Conservation (phyloP, 2,797 vertebrate species). For the Oryzias dopingdopingensis region DNA sequence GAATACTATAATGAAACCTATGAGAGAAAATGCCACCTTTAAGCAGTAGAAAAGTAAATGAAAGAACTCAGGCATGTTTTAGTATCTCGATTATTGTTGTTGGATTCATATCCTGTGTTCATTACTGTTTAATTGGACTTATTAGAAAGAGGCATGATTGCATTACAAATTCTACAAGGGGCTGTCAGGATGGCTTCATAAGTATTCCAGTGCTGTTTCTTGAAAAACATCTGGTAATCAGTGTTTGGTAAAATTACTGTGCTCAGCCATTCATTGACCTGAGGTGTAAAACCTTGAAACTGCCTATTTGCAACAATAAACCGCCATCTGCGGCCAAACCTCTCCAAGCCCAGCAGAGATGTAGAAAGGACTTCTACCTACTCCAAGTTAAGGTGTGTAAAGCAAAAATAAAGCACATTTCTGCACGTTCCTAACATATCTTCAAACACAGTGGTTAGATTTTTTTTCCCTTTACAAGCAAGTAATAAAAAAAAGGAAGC, state of each 20-base stretch:
- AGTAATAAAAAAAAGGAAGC: conserved; percentile 13
- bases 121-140: conserved; percentile 85
- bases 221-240: conserved; percentile 87
- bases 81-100: conserved; percentile 82
- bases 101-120: conserved; percentile 82
- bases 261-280: conserved; percentile 84
- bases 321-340: conserved; percentile 81
- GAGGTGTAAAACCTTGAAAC: conserved; percentile 83
- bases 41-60: conserved; percentile 64
- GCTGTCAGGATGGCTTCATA: conserved; percentile 81
- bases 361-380: conserved; percentile 65
- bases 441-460: conserved; percentile 11
- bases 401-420: conserved; percentile 41
- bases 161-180: conserved; percentile 83
- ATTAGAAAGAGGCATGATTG: conserved; percentile 84
- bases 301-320: conserved; percentile 86
- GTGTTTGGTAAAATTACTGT: conserved; percentile 84
- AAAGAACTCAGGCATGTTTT: conserved; percentile 74
- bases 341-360: conserved; percentile 66
- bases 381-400: conserved; percentile 52
- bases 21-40: conserved; percentile 54
- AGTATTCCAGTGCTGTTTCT: conserved; percentile 80
- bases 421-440: conserved; percentile 16
- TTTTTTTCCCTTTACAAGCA: conserved; percentile 25
- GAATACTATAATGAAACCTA: conserved; percentile 14